phyloP scores from a whole-genome alignment of 2,113 vertebrate species.

The Salvelinus namaycush region DNA sequence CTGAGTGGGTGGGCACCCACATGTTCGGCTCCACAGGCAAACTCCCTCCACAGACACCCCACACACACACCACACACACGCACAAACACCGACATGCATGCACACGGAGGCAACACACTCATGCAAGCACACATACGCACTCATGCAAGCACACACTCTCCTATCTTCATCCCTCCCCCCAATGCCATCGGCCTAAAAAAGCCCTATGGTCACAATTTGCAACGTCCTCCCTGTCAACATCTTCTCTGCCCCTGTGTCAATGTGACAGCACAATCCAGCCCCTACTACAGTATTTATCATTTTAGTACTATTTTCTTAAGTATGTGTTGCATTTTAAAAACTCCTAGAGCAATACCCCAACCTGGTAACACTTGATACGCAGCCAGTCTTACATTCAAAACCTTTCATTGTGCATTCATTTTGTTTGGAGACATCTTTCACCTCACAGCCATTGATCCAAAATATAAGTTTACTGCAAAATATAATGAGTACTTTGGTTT shows the following conservation, averaged over 20 bases:
- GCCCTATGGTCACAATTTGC: constrained; percentile 68
- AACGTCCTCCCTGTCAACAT: constrained; percentile 74
- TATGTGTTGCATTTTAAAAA: too few relatives aligned
- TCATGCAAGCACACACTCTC: constrained; percentile 4
- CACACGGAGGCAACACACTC: constrained; percentile 11
- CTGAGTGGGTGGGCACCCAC: constrained; percentile 74
- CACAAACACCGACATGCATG: constrained; percentile 40
- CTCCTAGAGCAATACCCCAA: too few relatives aligned
- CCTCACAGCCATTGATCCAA: too few relatives aligned
- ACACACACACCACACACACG: constrained; percentile 54
- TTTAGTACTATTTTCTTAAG: too few relatives aligned
- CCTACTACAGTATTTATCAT: not conserved
- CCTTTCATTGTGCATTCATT: too few relatives aligned
- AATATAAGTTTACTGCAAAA: too few relatives aligned
- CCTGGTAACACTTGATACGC: too few relatives aligned
- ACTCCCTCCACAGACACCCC: constrained; percentile 41
- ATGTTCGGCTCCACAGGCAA: constrained; percentile 71
- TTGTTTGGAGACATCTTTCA: too few relatives aligned
- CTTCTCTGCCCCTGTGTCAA: constrained; percentile 62
- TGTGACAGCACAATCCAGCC: constrained; percentile 69
- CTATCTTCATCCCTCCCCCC: constrained; percentile 58
- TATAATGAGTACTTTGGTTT: not conserved
- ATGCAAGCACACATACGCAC: constrained; percentile 14
- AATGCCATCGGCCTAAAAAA: constrained; percentile 68
- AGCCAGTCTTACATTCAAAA: too few relatives aligned